Percentiles rank a stretch among this genome's conserved stretches.
Conservation (phyloP, 2,797 vertebrate genomes). For the Labroides dimidiatus region DNA sequence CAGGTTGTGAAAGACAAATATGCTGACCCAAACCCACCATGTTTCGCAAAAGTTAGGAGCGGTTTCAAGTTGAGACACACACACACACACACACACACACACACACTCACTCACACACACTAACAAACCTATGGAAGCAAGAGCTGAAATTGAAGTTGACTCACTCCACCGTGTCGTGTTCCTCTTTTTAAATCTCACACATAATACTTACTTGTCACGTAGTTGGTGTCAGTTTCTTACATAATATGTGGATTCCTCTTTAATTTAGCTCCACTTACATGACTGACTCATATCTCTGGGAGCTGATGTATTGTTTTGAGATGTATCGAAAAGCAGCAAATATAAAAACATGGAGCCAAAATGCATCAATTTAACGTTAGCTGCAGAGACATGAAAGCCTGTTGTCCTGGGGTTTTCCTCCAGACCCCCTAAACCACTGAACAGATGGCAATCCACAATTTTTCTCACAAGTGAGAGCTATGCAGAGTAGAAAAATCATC, state of each 20-base stretch:
- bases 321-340: conserved; percentile 13
- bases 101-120: conserved; percentile 22
- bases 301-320: conserved; percentile 3
- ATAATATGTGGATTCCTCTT: not conserved
- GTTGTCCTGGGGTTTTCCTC: conserved; percentile 48
- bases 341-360: conserved; percentile 23
- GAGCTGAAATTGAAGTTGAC: conserved; percentile 38
- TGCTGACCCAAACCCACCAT: conserved; percentile 68
- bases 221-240: not conserved
- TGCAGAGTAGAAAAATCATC: conserved; percentile 26
- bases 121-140: conserved; percentile 30
- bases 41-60: conserved; percentile 65
- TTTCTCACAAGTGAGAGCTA: conserved; percentile 34
- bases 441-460: conserved; percentile 59
- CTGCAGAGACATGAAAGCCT: conserved; percentile 28
- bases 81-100: conserved; percentile 17
- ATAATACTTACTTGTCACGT: not conserved
- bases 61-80: conserved; percentile 42
- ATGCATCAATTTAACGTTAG: conserved; percentile 26
- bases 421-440: conserved; percentile 51
- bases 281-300: not conserved
- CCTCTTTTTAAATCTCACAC: conserved; percentile 34
- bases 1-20: conserved; percentile 75
- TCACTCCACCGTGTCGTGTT: conserved; percentile 33
- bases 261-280: not conserved